Evolutionary conservation across 2,113 vertebrate genomes (phyloP), one percentile per base, ranked within the genome.

Genomic region (Danionella cerebrum): DNA sequence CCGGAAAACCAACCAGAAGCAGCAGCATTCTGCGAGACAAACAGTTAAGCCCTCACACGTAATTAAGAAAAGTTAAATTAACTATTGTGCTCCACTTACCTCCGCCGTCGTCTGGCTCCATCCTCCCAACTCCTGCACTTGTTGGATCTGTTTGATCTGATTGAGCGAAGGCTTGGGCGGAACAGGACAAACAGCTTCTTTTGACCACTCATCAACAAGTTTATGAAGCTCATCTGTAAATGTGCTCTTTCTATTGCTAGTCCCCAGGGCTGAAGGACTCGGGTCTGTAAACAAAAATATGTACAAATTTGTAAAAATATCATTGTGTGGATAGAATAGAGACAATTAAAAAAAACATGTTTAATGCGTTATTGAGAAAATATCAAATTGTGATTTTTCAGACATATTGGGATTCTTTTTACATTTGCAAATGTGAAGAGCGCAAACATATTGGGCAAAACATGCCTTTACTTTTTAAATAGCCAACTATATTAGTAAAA

Each of bases 191-290:
- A 89, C 84, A 1, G 86, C 60, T 76, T 95, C 93, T 75, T 90
- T 94, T n/a, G 91, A 89, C 92, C 89, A 93, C 75, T 96, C 90
- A 80, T 96, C 94, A 52, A 95, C 92, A 55, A 95, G 83, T 77
- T 91, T 95, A 84, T 95, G 94, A 80, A 95, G 79, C 54, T 96
- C 92, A 57, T 95, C 93, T 2, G 93, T 95, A 78, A 96, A 96
- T 83, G 90, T 93, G 75, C 89, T 90, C 80, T 92, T 93, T 83
- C 87, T 91, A 69, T 75, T 85, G 65, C 76, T 72, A 33, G 82
- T 42, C 33, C 77, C 81, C 45, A 80, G 87, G 51, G 81, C 83
- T 48, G 75, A 78, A 67, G 76, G 84, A 78, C 81, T 85, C n/a
- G 80, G 78, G 60, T 84, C 82, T 82, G 79, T 78, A 75, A 58